Percentiles rank a stretch among this genome's conserved stretches.
These are phyloP conservation scores for Gallinago nigripennis DNA, from an alignment of 2,797 vertebrate species.

Conservation along the genomic window DNA sequence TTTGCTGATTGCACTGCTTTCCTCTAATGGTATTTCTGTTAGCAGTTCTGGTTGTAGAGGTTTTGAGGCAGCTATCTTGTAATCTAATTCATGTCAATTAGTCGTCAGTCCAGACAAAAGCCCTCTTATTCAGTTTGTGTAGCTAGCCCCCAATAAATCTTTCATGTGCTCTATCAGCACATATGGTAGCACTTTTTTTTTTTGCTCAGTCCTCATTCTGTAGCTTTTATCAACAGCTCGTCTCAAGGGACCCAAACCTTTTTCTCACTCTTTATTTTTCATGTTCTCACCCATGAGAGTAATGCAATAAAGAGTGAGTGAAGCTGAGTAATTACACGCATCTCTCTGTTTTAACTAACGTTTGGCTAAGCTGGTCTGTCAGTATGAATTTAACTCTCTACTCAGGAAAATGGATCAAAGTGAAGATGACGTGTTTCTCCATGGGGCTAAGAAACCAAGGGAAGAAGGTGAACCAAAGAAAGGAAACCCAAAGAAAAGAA, in stretches of 20 bases:
- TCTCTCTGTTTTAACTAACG: background rate
- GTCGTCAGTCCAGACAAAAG: slow-evolving; percentile 45
- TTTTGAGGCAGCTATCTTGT: slow-evolving; percentile 14
- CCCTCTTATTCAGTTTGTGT: slow-evolving; percentile 26
- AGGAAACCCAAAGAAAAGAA: background rate
- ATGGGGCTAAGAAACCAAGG: background rate
- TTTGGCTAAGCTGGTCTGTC: background rate
- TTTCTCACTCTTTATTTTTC: slow-evolving; percentile 7
- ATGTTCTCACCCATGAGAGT: background rate
- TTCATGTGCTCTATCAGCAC: slow-evolving; percentile 40
- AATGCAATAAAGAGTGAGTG: background rate
- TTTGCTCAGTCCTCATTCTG: background rate
- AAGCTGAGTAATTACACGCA: background rate
- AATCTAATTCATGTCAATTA: slow-evolving; percentile 62
- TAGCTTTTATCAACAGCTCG: slow-evolving; percentile 13
- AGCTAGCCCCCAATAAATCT: slow-evolving; percentile 32
- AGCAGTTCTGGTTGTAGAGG: background rate
- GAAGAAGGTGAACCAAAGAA: background rate
- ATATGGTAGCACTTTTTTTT: background rate
- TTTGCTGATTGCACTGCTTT: background rate
- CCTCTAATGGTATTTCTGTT: background rate
- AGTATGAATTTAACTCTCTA: background rate
- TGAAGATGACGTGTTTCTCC: background rate
- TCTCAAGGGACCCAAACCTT: background rate
- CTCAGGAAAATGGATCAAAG: background rate